phyloP scores from a whole-genome alignment of 2,797 vertebrate genomes.

The Clarias fuscus region DNA sequence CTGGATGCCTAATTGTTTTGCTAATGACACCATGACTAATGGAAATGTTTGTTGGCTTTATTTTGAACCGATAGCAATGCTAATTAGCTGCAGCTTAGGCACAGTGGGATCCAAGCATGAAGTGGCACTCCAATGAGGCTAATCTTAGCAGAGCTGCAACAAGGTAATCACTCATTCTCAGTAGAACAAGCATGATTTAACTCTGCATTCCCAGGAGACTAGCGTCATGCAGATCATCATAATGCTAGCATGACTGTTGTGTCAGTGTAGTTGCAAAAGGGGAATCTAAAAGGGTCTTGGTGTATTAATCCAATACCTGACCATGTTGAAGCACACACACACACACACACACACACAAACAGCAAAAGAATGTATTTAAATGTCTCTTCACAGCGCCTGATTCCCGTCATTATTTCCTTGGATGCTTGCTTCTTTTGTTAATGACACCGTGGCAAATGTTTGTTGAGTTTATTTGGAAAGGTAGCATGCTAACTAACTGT shows the following conservation, averaged over 20 bases:
- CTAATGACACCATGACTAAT: slow-evolving; percentile 59
- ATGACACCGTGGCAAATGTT: slow-evolving; percentile 56
- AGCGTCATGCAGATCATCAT: not conserved
- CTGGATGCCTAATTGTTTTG: slow-evolving; percentile 54
- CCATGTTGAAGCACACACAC: not conserved
- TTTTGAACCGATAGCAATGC: slow-evolving; percentile 48
- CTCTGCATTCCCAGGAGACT: not conserved
- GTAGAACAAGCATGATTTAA: not conserved
- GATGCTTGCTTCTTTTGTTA: slow-evolving; percentile 54
- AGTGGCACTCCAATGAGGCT: slow-evolving; percentile 27
- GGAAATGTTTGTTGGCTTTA: slow-evolving; percentile 56
- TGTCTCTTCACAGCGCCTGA: slow-evolving; percentile 34
- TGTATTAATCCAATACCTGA: not conserved
- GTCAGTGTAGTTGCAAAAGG: not conserved
- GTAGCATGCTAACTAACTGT: slow-evolving; percentile 53
- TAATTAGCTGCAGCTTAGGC: slow-evolving; percentile 57
- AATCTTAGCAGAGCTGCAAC: not conserved
- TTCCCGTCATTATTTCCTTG: slow-evolving; percentile 53
- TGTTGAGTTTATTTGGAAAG: slow-evolving; percentile 52
- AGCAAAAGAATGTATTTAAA: slow-evolving; percentile 7
- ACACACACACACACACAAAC: slow-evolving; percentile 35
- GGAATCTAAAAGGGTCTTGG: not conserved
- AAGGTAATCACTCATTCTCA: not conserved
- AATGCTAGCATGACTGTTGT: not conserved
- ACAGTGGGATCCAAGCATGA: slow-evolving; percentile 45